These are phyloP conservation scores for Physocephala rufipes DNA, from an alignment of 2,888 invertebrate species.

Conservation along the genomic window DNA sequence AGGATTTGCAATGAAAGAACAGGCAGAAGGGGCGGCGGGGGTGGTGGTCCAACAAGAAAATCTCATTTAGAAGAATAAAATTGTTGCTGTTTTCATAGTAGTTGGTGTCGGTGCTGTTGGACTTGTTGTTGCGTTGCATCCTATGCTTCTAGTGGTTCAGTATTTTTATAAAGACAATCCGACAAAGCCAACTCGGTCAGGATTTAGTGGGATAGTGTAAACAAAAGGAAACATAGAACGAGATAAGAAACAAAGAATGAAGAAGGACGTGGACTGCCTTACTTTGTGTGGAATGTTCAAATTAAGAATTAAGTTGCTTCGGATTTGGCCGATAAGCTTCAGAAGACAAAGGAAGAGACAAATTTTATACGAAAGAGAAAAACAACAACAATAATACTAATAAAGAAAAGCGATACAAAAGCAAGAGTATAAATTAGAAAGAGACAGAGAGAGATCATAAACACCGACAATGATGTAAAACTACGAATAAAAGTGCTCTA, in stretches of 20 bases:
- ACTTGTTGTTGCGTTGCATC: neutral
- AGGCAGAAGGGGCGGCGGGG: neutral
- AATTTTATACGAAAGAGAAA: neutral
- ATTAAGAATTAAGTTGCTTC: slow-evolving; percentile 31
- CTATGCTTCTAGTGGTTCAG: neutral
- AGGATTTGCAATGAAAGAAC: slow-evolving; percentile 22
- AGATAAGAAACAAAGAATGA: slow-evolving; percentile 42
- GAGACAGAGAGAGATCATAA: neutral
- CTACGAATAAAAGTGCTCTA: neutral
- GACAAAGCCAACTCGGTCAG: slow-evolving; percentile 46
- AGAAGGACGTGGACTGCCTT: slow-evolving; percentile 19
- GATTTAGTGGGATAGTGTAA: slow-evolving; percentile 51
- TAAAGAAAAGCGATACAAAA: neutral
- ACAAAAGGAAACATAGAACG: slow-evolving; percentile 39
- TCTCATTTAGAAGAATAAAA: slow-evolving; percentile 3
- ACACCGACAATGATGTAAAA: neutral
- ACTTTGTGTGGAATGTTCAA: slow-evolving; percentile 23
- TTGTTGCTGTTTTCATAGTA: slow-evolving; percentile 43
- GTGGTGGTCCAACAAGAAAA: slow-evolving; percentile 11
- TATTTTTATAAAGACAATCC: neutral
- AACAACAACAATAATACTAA: neutral
- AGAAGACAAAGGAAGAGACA: neutral
- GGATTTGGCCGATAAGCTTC: slow-evolving; percentile 25
- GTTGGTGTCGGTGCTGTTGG: no score
- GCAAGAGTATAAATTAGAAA: neutral